phyloP scores from a whole-genome alignment of 2,888 invertebrate species.

The Lobophora halterata region DNA sequence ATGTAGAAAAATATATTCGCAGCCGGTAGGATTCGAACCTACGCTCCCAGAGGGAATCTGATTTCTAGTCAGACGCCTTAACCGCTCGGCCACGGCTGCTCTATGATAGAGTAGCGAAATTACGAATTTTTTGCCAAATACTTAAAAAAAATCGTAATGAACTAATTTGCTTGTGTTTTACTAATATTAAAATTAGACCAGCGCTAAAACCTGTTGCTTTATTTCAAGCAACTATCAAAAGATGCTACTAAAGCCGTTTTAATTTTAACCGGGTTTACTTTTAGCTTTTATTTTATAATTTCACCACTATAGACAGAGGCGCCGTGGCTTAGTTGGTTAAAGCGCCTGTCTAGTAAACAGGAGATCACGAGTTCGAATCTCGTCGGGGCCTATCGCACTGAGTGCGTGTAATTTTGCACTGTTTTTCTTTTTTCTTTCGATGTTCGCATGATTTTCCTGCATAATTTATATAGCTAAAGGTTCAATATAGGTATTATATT shows the following conservation, averaged over 20 bases:
- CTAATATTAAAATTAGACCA: neutral
- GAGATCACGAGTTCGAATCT: constrained; percentile 89
- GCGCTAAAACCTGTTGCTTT: too few relatives aligned
- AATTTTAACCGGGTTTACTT: too few relatives aligned
- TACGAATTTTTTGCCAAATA: constrained; percentile 1
- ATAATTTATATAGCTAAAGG: too few relatives aligned
- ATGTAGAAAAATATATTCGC: constrained; percentile 66
- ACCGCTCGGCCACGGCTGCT: constrained; percentile 93
- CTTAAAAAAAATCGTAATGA: neutral
- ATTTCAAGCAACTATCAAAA: too few relatives aligned
- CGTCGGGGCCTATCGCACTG: constrained; percentile 79
- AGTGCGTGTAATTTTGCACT: neutral
- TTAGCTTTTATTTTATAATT: constrained; percentile 34
- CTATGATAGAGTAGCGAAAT: constrained; percentile 78
- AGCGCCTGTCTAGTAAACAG: constrained; percentile 88
- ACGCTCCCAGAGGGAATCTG: constrained; percentile 94
- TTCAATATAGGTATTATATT: too few relatives aligned
- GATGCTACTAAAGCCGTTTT: too few relatives aligned
- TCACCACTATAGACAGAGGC: constrained; percentile 45
- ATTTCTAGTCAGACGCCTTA: constrained; percentile 94
- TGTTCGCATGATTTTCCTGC: too few relatives aligned
- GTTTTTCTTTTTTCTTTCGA: constrained; percentile 2
- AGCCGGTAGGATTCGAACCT: constrained; percentile 95
- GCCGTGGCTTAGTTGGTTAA: constrained; percentile 89
- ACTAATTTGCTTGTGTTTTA: neutral